Evolutionary conservation across 1,140 invertebrate genomes (phyloP).

Genomic region (Amyelois transitella): DNA sequence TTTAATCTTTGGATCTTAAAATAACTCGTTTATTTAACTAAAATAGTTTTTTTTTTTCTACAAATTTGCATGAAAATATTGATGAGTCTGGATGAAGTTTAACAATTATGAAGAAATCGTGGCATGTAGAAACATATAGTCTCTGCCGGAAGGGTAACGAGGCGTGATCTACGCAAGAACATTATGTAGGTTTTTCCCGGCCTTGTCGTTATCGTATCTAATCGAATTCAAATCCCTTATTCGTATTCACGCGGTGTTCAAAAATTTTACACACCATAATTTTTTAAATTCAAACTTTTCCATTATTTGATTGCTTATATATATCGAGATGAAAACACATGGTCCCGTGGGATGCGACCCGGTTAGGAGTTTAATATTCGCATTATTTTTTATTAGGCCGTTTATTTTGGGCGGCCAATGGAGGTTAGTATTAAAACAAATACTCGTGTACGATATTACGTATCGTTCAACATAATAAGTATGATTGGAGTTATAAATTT

Average conservation of each 20-base stretch:
- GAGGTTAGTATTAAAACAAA: conserved; percentile 17
- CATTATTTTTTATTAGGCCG: conserved; percentile 38
- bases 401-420: conserved; percentile 21
- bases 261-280: neutral
- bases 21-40: too few species aligned
- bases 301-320: conserved; percentile 21
- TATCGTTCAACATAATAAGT: neutral
- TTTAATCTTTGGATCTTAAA: neutral
- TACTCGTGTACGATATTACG: neutral
- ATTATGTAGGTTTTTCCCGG: too few species aligned
- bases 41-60: too few species aligned
- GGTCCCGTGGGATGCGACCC: conserved; percentile 16
- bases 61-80: too few species aligned
- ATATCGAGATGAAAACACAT: conserved; percentile 7
- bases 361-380: conserved; percentile 29
- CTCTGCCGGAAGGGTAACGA: too few species aligned
- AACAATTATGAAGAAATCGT: too few species aligned
- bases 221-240: too few species aligned
- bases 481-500: too few species aligned
- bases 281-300: neutral
- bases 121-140: too few species aligned
- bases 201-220: too few species aligned
- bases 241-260: neutral
- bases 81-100: too few species aligned
- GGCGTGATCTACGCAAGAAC: too few species aligned